Evolutionary conservation across 2,888 invertebrate species (phyloP), one percentile per base, ranked within the genome.

Genomic region (Gymnoscelis rufifasciata): DNA sequence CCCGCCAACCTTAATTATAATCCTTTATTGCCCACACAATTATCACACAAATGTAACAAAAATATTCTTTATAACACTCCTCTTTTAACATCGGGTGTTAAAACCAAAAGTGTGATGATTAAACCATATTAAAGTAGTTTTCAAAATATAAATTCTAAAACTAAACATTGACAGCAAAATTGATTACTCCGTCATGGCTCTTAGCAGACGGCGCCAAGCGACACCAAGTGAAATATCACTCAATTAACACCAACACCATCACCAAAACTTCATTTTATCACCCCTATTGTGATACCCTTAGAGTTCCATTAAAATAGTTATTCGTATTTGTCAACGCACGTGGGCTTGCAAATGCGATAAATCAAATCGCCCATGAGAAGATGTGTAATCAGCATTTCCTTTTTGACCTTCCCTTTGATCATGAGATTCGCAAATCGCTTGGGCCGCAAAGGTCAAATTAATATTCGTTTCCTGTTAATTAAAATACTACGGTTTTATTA

Each of bases 181-280:
- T 58, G 68, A 69, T 73, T 67, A 75, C 74, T 76, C 81, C 76
- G 68, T 79, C 78, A 81, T 77, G 68, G 73, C 74, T 70, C 74
- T 79, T 77, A 79, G 66, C 65, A 72, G 77, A 69, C 75, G 78
- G 83, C 81, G 80, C 81, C 76, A 60, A 60, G 67, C 66, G 77
- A 75, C 82, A 68, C 66, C 61, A 66, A 62, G 69, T 78, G 76
- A 83, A 74, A 79, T 81, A 81, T 80, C 62, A 67, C 78, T 79
- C 83, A 82, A 86, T 84, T 83, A 83, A 76, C 73, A 66, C 68
- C 66, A 71, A 68, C 73, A 68, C 62, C 54, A 54, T 57, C 13
- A 26, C 7, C 30, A 51, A 48, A 45, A 41, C 60, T 28, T 57
- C 39, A 54, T 50, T 40, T 19, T 43, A 43, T 56, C 49, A 54